Conservation (phyloP, 2,888 invertebrate genomes). For the Cinara cedri region DNA sequence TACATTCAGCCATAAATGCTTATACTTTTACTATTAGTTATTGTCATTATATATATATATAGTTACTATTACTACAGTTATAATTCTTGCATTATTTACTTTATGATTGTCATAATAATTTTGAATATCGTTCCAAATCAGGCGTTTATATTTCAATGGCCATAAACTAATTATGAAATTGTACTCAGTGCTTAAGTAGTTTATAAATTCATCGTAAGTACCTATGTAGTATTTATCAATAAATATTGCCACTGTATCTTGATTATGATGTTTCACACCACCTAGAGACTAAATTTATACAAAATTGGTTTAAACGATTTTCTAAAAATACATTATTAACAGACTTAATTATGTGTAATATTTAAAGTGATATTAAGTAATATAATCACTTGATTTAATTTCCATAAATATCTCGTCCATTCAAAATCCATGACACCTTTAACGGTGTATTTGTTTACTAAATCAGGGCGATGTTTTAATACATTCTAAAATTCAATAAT, state of each 20-base stretch:
- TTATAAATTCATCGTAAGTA: slow-evolving; percentile 1
- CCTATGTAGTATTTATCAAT: slow-evolving; percentile 39
- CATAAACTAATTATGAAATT: background rate
- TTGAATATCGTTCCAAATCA: background rate
- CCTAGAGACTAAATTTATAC: slow-evolving; percentile 1
- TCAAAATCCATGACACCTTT: slow-evolving; percentile 45
- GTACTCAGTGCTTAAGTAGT: background rate
- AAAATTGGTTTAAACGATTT: background rate
- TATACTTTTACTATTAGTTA: too few relatives aligned
- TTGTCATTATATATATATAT: too few relatives aligned
- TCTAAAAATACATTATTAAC: too few relatives aligned
- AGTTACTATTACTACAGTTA: too few relatives aligned
- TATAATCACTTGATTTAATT: slow-evolving; percentile 41
- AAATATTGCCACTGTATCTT: slow-evolving; percentile 23
- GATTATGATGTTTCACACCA: background rate
- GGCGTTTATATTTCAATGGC: slow-evolving; percentile 8
- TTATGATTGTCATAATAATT: slow-evolving; percentile 23
- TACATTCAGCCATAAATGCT: too few relatives aligned
- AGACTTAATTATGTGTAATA: too few relatives aligned
- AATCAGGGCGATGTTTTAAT: slow-evolving; percentile 13
- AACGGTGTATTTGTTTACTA: slow-evolving; percentile 5
- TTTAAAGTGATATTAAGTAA: too few relatives aligned
- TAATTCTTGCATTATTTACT: slow-evolving; percentile 12
- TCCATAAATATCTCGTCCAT: slow-evolving; percentile 40
- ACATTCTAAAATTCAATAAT: slow-evolving; percentile 37